Evolutionary conservation across 2,113 vertebrate species (phyloP), one percentile per base, ranked within the genome.

Genomic region (Centropristis striata): DNA sequence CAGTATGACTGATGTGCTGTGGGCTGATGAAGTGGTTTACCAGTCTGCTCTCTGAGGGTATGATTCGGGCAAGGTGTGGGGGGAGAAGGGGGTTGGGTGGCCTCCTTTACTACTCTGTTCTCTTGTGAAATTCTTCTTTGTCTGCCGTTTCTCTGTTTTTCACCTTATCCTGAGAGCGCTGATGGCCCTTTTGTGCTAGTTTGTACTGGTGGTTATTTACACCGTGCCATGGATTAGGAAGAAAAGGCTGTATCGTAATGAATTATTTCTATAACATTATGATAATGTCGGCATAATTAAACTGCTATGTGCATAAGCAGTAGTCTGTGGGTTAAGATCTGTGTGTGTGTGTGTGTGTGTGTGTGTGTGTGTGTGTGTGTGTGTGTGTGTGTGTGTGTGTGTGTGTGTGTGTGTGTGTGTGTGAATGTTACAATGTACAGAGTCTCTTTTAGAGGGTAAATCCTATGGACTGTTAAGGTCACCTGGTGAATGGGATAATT

Each of bases 401-500:
- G 53, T 23, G 49, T n/a, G n/a, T n/a, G n/a, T 69, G 51, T 37
- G n/a, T 36, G 32, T 68, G 54, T 47, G 25, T 55, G 28, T 39
- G 53, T 23, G 49, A 75, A 57, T 57, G 68, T 66, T 66, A 44
- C 46, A 74, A 7, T 37, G 58, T 44, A 65, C 23, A 64, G 37
- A 72, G 46, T 68, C 36, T 63, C 32, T 36, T 11, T 73, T 57
- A 72, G 71, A 86, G 70, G 73, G 54, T 88, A 85, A 92, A 92
- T 85, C 67, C 77, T 77, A 18, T 60, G 41, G 75, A 84, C 70
- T 88, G 78, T 83, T 89, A 81, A 90, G 79, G 75, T 87, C 83
- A 83, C 59, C 60, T 37, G 9, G 54, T 86, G 84, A 87, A 86
- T 85, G 81, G 83, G 63, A 89, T 90, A 63, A 89, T 93, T 92